These are phyloP conservation scores for Drosophila anomelani DNA, from an alignment of 2,888 invertebrate species.

Conservation along the genomic window DNA sequence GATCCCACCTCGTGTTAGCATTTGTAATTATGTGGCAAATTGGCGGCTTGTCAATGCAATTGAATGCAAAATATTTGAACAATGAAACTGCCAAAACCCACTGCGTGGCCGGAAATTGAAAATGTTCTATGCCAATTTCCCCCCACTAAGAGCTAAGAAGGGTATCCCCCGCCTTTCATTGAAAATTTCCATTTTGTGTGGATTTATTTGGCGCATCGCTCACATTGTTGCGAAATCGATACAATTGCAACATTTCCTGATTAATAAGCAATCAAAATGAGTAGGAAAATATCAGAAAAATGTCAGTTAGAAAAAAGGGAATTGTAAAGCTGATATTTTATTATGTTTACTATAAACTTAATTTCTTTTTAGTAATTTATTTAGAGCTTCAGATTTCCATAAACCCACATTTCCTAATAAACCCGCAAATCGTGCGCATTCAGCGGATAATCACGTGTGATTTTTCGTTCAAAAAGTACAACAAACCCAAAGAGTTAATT, in stretches of 20 bases:
- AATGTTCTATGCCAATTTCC: conserved; percentile 29
- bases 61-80: conserved; percentile 52
- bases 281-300: conserved; percentile 1
- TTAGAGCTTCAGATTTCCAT: neutral
- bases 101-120: conserved; percentile 68
- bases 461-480: neutral
- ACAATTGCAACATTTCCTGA: conserved; percentile 14
- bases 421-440: neutral
- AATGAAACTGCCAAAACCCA: conserved; percentile 43
- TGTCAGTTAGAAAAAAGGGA: neutral
- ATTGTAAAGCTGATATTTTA: no score
- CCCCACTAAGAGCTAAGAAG: neutral
- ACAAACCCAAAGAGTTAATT: neutral
- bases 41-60: conserved; percentile 34
- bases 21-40: conserved; percentile 56
- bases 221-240: conserved; percentile 10
- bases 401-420: no score
- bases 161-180: neutral
- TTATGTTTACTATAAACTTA: neutral
- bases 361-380: neutral
- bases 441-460: neutral
- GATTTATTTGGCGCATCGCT: conserved; percentile 8
- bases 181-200: conserved; percentile 15
- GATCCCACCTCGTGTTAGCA: conserved; percentile 1
- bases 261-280: conserved; percentile 21